Evolutionary conservation across 2,797 vertebrate genomes (phyloP), one percentile per base, ranked within the genome.

Genomic region (Brotula barbata): DNA sequence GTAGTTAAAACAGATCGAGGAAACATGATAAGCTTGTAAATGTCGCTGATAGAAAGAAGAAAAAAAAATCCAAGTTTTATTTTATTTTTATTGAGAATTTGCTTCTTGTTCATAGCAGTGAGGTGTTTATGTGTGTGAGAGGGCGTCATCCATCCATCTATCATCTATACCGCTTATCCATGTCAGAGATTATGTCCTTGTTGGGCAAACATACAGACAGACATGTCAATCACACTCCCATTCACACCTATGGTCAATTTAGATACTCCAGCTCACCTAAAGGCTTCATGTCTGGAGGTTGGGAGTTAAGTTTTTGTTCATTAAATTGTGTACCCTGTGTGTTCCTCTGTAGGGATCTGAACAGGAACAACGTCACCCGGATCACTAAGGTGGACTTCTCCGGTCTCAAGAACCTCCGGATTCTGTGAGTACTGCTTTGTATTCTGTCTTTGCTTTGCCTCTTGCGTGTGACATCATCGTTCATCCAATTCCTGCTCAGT

Each of bases 331-430:
- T 39, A 28, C 37, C 37, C 37, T 53, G 25, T 59, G 52, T 46
- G 39, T 80, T 17, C 76, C 45, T 75, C 39, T 69, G 12, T 76
- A 99, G 96, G 85, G 97, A 99, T 86, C 85, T 99, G 85, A 96
- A 99, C 87, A 93, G 92, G 89, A 99, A 99, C 79, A 99, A 99
- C 77, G 96, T 99, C 86, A 97, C 95, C 61, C 93, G 95, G 72
- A 94, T 99, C 86, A 94, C 94, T 0, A 99, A 98, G 88, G 94
- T 89, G 6, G 97, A 99, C 84, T 99, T 98, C 45, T 88, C 94
- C 1, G 95, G 94, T 46, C 88, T 98, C 68, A 99, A 97, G 90
- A 98, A 97, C 84, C 95, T 99, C 49, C 91, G 96, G 60, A 97
- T 99, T 82, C 88, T 99, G 97, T 99, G 90, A 96, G 97, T 85